A percentile compares a stretch with the other conserved stretches of the same genome.
phyloP scores from a whole-genome alignment of 2,113 vertebrate species.

The Perca flavescens region DNA sequence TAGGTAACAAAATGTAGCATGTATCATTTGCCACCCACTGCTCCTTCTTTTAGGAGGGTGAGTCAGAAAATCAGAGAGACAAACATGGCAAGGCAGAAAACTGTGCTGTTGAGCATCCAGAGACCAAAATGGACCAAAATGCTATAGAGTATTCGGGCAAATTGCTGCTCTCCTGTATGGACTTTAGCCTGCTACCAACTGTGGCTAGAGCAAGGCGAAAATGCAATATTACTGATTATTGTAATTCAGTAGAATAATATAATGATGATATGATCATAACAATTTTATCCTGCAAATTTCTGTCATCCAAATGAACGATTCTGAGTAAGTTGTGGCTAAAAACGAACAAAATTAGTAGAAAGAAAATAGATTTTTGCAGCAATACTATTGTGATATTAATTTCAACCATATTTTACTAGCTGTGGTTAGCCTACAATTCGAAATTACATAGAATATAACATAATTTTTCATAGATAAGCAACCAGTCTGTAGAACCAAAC shows the following conservation, averaged over 20 bases:
- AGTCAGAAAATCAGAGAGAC: conserved; percentile 63
- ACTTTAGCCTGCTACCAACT: background rate
- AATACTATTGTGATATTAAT: background rate
- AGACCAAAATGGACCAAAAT: conserved; percentile 31
- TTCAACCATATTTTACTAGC: background rate
- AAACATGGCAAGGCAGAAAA: conserved; percentile 17
- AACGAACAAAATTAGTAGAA: background rate
- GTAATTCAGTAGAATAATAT: background rate
- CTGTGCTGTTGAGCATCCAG: conserved; percentile 26
- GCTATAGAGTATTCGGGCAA: conserved; percentile 13
- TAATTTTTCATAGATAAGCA: background rate
- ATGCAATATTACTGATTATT: background rate
- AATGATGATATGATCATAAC: background rate
- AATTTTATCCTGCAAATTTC: background rate
- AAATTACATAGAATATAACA: background rate
- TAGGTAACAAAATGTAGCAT: conserved; percentile 64
- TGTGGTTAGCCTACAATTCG: background rate
- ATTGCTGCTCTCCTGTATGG: conserved; percentile 12
- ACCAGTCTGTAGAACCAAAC: background rate
- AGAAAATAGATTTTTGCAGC: background rate
- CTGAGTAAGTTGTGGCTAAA: background rate
- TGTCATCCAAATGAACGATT: background rate
- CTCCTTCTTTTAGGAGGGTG: conserved; percentile 69
- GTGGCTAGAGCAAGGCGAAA: background rate
- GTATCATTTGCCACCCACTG: conserved; percentile 65